Evolutionary conservation across 1,140 invertebrate species (phyloP).

Genomic region (Atta cephalotes): DNA sequence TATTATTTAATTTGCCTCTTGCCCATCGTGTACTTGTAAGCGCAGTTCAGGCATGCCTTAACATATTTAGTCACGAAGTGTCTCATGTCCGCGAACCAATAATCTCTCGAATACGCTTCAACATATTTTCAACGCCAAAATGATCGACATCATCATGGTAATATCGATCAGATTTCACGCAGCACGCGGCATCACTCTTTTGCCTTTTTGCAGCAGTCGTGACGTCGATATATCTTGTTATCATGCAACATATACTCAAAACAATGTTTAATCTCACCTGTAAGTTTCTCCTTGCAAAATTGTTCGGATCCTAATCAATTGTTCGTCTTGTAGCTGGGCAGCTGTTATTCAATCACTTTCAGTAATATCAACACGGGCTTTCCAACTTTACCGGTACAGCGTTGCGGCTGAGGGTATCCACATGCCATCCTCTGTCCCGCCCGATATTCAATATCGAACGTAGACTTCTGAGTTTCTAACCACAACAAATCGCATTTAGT

Average conservation of each 20-base stretch:
- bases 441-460: no score
- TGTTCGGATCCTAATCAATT: no score
- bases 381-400: no score
- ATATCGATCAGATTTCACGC: neutral
- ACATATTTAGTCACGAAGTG: conserved; percentile 70
- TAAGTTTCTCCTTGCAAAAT: neutral
- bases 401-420: no score
- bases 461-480: no score
- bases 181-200: neutral
- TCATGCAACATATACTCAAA: neutral
- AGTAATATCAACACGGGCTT: no score
- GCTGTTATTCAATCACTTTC: no score
- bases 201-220: accelerated
- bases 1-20: conserved; percentile 62
- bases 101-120: conserved; percentile 62
- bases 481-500: no score
- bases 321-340: no score
- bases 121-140: conserved; percentile 4
- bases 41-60: conserved; percentile 64
- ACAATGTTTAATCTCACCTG: neutral
- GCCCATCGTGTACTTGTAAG: conserved; percentile 63
- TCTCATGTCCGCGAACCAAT: conserved; percentile 75
- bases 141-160: neutral
- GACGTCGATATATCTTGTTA: neutral
- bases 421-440: no score